Evolutionary conservation across 2,888 invertebrate genomes (phyloP).

Genomic region (Sesia bembeciformis): DNA sequence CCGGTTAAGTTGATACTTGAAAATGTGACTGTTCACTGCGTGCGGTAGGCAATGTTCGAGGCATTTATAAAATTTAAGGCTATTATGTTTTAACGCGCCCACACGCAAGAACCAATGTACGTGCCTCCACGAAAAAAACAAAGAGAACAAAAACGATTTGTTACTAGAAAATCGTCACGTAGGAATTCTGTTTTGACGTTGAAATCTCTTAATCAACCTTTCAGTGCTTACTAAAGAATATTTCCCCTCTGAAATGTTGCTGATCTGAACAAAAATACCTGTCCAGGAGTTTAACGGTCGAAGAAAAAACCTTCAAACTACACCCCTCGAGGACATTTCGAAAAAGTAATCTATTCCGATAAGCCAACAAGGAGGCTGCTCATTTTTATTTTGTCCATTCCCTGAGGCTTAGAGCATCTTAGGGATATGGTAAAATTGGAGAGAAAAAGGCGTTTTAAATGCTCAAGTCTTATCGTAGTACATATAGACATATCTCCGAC

Average conservation of each 20-base stretch:
- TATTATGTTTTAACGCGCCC: constrained; percentile 58
- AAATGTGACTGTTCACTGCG: constrained; percentile 50
- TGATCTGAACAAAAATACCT: constrained; percentile 16
- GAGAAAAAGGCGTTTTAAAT: too few species aligned
- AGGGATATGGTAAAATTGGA: constrained; percentile 22
- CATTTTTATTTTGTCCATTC: constrained; percentile 71
- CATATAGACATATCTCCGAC: too few species aligned
- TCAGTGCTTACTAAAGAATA: constrained; percentile 9
- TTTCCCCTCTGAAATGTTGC: constrained; percentile 7
- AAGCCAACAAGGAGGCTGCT: constrained; percentile 67
- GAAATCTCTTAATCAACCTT: constrained; percentile 11
- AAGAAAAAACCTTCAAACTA: constrained; percentile 32
- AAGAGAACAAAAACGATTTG: constrained; percentile 27
- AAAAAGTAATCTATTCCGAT: constrained; percentile 70
- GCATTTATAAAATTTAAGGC: constrained; percentile 49
- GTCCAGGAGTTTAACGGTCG: constrained; percentile 8
- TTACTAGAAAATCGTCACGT: constrained; percentile 33
- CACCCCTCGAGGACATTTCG: constrained; percentile 54
- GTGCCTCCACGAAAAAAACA: constrained; percentile 37
- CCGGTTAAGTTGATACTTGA: constrained; percentile 36
- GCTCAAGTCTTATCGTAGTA: too few species aligned
- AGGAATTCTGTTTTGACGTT: constrained; percentile 18
- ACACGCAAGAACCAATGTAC: constrained; percentile 43
- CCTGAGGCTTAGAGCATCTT: constrained; percentile 60
- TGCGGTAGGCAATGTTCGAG: constrained; percentile 56